Evolutionary conservation across 2,797 vertebrate species (phyloP).

Genomic region (Etheostoma perlongum): DNA sequence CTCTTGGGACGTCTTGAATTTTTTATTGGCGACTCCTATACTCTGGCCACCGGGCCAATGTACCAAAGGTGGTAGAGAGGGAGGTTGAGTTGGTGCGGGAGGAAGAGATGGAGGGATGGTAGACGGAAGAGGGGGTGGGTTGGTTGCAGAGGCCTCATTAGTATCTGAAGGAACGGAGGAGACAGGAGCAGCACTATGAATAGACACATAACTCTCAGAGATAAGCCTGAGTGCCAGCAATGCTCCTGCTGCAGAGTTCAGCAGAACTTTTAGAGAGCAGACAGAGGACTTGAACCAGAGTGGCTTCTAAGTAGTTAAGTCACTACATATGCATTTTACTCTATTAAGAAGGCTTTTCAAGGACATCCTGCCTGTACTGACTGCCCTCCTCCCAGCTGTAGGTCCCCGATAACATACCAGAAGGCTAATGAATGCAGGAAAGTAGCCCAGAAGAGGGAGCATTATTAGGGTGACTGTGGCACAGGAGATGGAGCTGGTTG

Average conservation of each 20-base stretch:
- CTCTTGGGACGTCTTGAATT: constrained; percentile 53
- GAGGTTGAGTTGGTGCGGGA: constrained; percentile 27
- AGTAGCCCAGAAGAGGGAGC: neutral
- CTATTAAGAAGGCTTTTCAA: constrained; percentile 33
- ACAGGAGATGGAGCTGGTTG: neutral
- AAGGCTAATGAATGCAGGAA: neutral
- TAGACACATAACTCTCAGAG: constrained; percentile 57
- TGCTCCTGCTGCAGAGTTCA: constrained; percentile 46
- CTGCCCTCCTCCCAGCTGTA: constrained; percentile 16
- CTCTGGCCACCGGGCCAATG: constrained; percentile 34
- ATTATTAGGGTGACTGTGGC: neutral
- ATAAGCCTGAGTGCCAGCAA: constrained; percentile 40
- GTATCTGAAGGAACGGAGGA: constrained; percentile 68
- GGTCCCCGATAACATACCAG: constrained; percentile 40
- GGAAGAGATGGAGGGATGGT: neutral
- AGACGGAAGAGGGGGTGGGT: neutral
- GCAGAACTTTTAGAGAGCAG: constrained; percentile 42
- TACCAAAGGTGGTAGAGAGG: constrained; percentile 25
- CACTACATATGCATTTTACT: constrained; percentile 24
- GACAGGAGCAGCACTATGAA: constrained; percentile 68
- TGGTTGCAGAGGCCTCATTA: constrained; percentile 58
- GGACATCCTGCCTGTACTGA: constrained; percentile 24
- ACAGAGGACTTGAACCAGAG: constrained; percentile 23
- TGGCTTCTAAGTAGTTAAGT: constrained; percentile 21
- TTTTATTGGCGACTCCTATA: constrained; percentile 52